Evolutionary conservation across 1,140 invertebrate genomes (phyloP), one percentile per base, ranked within the genome.

Genomic region (Drosophila ogumai): DNA sequence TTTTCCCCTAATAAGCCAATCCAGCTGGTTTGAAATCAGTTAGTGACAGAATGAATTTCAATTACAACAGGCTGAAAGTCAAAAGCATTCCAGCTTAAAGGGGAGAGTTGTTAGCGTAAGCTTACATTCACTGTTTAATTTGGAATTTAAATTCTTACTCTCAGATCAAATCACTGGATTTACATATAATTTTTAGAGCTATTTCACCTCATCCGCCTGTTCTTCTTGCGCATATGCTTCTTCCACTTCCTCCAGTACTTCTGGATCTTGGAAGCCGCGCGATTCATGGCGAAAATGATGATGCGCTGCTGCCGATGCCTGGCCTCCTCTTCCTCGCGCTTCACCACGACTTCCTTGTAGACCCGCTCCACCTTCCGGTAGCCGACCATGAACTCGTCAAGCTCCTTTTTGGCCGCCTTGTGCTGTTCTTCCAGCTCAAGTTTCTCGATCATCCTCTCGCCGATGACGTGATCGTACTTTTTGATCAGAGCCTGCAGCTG

Each of bases 1-100:
- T 87, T 69, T 73, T 69, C 32, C 75, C 74, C 69, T 79, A 82
- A 87, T 82, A 82, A 82, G 76, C 75, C 64, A 73, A 82, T 76
- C 32, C 64, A 67, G 75, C 38, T 19, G 31, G 63, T 36, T 34
- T 44, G 41, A 59, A 68, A 81, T 74, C 78, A 59, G 78, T 81
- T 78, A 47, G 76, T 74, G 59, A 19, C 73, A 52, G 61, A 31
- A 47, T 58, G 50, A 72, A 59, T 72, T 72, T 72, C 44, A 50
- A 72, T 50, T 59, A 31, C 22, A 31, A 22, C 0, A 17, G 8
- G 28, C 36, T 22, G n/a, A 25, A 56, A 60, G 41, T 19, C n/a
- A 38, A 54, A 25, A 19, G 7, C 31, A 57, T 57, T 41, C 4
- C 9, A 19, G 32, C 32, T 38, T 15, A 32, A 52, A 9, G 31